These are phyloP conservation scores for Phortica magna DNA, from an alignment of 2,888 invertebrate species.

Conservation along the genomic window DNA sequence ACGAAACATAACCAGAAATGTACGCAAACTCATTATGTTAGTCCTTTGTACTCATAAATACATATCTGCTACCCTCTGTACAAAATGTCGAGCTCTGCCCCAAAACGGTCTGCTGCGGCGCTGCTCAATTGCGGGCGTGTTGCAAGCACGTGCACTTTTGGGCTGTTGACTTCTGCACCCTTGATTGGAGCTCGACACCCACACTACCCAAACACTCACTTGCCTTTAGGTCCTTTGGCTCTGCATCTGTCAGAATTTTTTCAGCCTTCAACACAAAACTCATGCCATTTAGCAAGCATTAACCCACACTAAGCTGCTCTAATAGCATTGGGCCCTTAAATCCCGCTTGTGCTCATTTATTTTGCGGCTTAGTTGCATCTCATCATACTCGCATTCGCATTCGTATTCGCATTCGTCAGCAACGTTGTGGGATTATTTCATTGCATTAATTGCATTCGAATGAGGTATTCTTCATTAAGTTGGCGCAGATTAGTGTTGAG, in stretches of 20 bases:
- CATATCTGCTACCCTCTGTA: slow-evolving; percentile 1
- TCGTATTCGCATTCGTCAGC: neutral
- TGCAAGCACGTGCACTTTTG: slow-evolving; percentile 16
- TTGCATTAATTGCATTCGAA: slow-evolving; percentile 42
- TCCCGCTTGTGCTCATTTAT: slow-evolving; percentile 27
- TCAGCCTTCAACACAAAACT: neutral
- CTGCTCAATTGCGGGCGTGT: slow-evolving; percentile 18
- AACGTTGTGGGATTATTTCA: slow-evolving; percentile 35
- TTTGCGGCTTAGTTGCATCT: slow-evolving; percentile 31
- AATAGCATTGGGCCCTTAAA: slow-evolving; percentile 7
- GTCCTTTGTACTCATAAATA: slow-evolving; percentile 2
- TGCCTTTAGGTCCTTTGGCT: slow-evolving; percentile 44
- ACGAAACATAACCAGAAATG: neutral
- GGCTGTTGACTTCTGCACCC: slow-evolving; percentile 43
- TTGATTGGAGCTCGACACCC: slow-evolving; percentile 38
- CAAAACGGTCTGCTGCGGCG: neutral
- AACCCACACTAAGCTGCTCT: slow-evolving; percentile 43
- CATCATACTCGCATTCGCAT: slow-evolving; percentile 14
- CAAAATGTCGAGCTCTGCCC: neutral
- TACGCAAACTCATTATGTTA: slow-evolving; percentile 39
- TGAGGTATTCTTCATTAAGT: slow-evolving; percentile 24
- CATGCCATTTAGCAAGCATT: slow-evolving; percentile 35
- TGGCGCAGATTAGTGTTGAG: slow-evolving; percentile 2
- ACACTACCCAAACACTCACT: neutral
- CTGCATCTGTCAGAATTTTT: slow-evolving; percentile 55